Evolutionary conservation across 2,113 vertebrate genomes (phyloP), one percentile per base, ranked within the genome.

Genomic region (Parus major): DNA sequence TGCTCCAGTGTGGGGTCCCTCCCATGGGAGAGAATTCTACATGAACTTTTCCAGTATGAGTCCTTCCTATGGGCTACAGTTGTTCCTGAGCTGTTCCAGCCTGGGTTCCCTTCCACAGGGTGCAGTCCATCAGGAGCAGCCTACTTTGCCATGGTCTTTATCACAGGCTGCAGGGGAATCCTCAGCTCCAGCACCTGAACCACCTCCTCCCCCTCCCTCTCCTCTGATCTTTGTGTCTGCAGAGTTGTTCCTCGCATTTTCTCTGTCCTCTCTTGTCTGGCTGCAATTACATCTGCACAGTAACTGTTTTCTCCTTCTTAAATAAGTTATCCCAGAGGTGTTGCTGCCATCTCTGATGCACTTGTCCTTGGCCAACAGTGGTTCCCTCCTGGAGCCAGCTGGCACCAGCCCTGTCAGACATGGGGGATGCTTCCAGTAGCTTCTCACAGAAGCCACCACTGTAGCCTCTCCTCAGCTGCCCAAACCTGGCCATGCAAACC

Each of bases 1-100:
- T 56, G 20, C 6, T 71, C 25, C 21, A 49, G 0, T 0, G 0
- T 35, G 35, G 11, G 16, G 7, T 64, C 5, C 23, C 11, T 73
- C 8, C 19, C 3, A 4, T 13, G 29, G 33, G 39, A 73, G 8
- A 46, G 10, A 36, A 22, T 52, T 57, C 20, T 49, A 4, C 9
- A 12, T 11, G 14, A 57, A 23, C 23, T 52, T 49, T 60, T 66
- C 59, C 36, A 24, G 15, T 13, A 31, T 39, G 36, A 66, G 52
- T 52, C 28, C 46, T 50, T 60, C 52, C 28, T 33, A 29, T 24
- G 24, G 13, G 19, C 23, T 44, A 6, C 22, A 66, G 68, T 17
- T 66, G 47, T 66, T 52, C 27, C 52, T 50, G 33, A 73, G 21
- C 28, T 25, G 16, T 33, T 29, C 9, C 60, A 66, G 28, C 11